Conservation (phyloP, 2,797 vertebrate genomes). For the Muraenolepis orangiensis region DNA sequence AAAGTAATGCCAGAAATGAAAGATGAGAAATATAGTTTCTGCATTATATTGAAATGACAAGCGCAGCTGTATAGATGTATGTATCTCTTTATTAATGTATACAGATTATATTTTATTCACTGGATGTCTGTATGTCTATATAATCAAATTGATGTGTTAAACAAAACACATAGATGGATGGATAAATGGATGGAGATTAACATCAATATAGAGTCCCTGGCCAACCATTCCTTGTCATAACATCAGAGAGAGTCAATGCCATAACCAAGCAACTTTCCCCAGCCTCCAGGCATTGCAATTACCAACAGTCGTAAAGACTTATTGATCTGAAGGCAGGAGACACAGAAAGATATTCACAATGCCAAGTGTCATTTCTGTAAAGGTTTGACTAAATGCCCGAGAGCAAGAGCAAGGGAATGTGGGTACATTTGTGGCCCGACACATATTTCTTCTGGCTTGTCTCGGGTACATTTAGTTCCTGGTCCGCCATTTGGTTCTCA, state of each 20-base stretch:
- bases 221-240: slow-evolving; percentile 55
- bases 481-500: neutral
- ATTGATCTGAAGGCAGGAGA: slow-evolving; percentile 57
- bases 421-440: neutral
- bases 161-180: too few relatives aligned
- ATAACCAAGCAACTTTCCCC: too few relatives aligned
- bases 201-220: slow-evolving; percentile 47
- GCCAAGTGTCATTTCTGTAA: slow-evolving; percentile 40
- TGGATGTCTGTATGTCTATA: too few relatives aligned
- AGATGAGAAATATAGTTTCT: neutral
- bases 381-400: slow-evolving; percentile 35
- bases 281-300: slow-evolving; percentile 57
- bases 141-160: too few relatives aligned
- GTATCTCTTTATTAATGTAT: neutral
- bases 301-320: slow-evolving; percentile 53
- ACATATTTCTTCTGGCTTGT: neutral
- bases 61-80: neutral
- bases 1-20: neutral
- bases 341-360: too few relatives aligned
- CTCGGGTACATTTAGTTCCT: slow-evolving; percentile 19
- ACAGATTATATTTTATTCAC: too few relatives aligned
- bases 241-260: slow-evolving; percentile 49
- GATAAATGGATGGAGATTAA: slow-evolving; percentile 8
- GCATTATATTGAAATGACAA: neutral
- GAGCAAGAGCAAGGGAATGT: slow-evolving; percentile 19